These are phyloP conservation scores for Pissodes strobi DNA, from an alignment of 1,140 invertebrate genomes.

Conservation along the genomic window DNA sequence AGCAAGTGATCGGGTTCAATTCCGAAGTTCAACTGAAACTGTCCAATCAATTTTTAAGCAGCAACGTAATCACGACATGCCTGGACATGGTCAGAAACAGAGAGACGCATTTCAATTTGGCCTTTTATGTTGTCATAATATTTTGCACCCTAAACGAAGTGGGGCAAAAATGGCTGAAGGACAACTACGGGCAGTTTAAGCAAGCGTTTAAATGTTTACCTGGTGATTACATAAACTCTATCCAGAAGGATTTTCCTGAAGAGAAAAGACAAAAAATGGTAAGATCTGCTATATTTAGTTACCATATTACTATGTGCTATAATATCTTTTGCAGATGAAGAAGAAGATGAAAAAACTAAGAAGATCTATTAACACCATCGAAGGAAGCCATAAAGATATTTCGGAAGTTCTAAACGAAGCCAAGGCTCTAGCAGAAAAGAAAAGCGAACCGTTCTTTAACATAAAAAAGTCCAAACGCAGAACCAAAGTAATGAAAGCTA, in stretches of 20 bases:
- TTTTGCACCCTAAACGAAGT: slow-evolving; percentile 20
- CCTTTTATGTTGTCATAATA: slow-evolving; percentile 21
- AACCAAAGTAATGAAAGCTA: slow-evolving; percentile 41
- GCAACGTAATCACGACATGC: slow-evolving; percentile 9
- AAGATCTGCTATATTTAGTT: neutral
- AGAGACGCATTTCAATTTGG: slow-evolving; percentile 17
- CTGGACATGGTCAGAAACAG: slow-evolving; percentile 21
- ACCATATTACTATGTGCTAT: too few relatives aligned
- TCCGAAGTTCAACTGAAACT: slow-evolving; percentile 24
- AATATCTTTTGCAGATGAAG: too few relatives aligned
- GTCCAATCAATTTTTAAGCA: slow-evolving; percentile 16
- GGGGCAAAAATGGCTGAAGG: slow-evolving; percentile 31
- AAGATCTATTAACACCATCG: slow-evolving; percentile 3
- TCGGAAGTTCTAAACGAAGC: neutral
- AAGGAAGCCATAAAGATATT: neutral
- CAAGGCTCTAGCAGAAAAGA: neutral
- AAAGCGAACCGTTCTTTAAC: slow-evolving; percentile 16
- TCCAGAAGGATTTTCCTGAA: slow-evolving; percentile 20
- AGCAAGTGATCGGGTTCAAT: slow-evolving; percentile 27
- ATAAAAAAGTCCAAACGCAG: slow-evolving; percentile 40
- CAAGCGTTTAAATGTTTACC: slow-evolving; percentile 10
- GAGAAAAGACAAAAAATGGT: slow-evolving; percentile 31
- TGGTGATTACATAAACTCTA: neutral
- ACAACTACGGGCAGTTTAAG: slow-evolving; percentile 28
- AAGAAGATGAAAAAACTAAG: slow-evolving; percentile 34